Evolutionary conservation across 2,113 vertebrate genomes (phyloP).

Genomic region (Melierax canorus): DNA sequence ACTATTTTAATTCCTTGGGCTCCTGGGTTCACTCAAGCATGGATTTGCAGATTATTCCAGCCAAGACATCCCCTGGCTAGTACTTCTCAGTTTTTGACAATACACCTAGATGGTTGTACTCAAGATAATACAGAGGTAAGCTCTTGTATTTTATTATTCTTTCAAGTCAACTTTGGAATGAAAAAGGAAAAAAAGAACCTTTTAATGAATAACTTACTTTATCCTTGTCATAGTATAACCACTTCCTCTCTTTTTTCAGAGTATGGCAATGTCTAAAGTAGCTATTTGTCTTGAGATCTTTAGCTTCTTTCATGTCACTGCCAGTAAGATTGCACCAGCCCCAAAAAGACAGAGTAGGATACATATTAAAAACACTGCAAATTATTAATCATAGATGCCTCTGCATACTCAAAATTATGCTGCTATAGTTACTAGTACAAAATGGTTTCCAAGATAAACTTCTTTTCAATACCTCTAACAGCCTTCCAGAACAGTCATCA

Average conservation of each 20-base stretch:
- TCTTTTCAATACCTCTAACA: neutral
- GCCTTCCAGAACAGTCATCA: neutral
- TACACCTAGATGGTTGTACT: neutral
- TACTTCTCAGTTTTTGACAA: neutral
- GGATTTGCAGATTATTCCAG: neutral
- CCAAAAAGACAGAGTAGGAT: neutral
- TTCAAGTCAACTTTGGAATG: neutral
- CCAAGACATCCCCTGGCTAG: neutral
- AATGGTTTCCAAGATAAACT: neutral
- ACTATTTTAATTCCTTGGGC: neutral
- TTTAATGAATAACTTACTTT: neutral
- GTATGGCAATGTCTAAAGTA: neutral
- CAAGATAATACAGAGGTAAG: neutral
- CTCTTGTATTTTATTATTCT: neutral
- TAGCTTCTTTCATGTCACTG: neutral
- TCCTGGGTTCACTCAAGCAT: neutral
- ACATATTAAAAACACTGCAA: neutral
- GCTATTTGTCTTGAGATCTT: neutral
- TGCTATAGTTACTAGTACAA: neutral
- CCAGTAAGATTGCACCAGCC: neutral
- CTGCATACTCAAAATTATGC: neutral
- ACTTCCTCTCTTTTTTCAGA: neutral
- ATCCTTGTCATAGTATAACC: neutral
- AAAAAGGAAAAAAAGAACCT: neutral
- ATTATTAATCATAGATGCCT: neutral